These are phyloP conservation scores for Temnothorax rugatulus DNA, from an alignment of 2,888 invertebrate genomes.

Conservation along the genomic window DNA sequence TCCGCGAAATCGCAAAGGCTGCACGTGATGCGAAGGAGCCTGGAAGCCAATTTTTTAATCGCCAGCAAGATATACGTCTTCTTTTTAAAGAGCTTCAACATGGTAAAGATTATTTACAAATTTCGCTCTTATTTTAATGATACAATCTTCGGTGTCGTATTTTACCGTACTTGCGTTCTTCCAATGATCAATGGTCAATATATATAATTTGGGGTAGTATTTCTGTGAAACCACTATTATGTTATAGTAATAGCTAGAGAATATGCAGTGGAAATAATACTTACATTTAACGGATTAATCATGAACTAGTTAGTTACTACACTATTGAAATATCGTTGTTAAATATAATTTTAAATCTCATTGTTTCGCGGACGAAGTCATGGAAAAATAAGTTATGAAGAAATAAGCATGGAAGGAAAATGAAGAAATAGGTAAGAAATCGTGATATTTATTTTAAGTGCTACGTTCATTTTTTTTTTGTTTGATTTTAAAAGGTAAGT, in stretches of 20 bases:
- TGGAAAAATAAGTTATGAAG: not conserved
- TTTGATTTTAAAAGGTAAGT: not conserved
- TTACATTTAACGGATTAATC: slow-evolving; percentile 4
- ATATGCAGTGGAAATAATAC: not conserved
- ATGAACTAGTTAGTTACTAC: not conserved
- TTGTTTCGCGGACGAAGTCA: not conserved
- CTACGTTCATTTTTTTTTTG: not conserved
- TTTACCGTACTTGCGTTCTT: slow-evolving; percentile 31
- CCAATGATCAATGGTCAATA: not conserved
- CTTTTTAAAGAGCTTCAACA: slow-evolving; percentile 35
- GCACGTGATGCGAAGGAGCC: slow-evolving; percentile 6
- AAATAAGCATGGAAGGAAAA: not conserved
- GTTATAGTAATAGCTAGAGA: not conserved
- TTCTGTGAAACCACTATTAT: not conserved
- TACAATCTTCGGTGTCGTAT: slow-evolving; percentile 23
- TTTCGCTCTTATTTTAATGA: not conserved
- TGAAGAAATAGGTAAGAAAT: not conserved
- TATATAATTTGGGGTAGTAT: slow-evolving; percentile 2
- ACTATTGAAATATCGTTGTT: not conserved
- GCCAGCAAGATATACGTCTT: slow-evolving; percentile 44
- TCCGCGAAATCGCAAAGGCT: slow-evolving; percentile 44
- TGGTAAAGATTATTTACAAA: slow-evolving; percentile 24
- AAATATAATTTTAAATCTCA: not conserved
- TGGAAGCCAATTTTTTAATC: slow-evolving; percentile 6
- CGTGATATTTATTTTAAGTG: not conserved